Percentiles rank a stretch among this genome's conserved stretches.
phyloP scores from a whole-genome alignment of 2,113 vertebrate genomes.

The Seriola dumerili region DNA sequence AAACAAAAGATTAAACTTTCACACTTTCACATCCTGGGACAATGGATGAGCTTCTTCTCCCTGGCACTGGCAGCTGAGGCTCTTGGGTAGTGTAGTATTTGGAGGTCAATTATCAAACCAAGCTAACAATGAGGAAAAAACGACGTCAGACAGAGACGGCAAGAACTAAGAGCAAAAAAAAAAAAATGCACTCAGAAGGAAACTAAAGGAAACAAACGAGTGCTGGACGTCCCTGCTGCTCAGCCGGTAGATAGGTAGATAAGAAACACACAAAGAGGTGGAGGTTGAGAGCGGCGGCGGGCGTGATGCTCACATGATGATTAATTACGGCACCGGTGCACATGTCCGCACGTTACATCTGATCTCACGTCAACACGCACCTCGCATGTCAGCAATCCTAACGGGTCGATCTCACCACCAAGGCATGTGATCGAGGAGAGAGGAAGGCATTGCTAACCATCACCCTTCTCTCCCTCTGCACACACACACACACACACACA shows the following conservation, averaged over 20 bases:
- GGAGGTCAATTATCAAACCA: too few species aligned
- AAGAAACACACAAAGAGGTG: neutral
- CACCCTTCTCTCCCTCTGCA: neutral
- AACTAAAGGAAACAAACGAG: too few species aligned
- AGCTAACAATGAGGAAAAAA: neutral
- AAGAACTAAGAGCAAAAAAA: too few species aligned
- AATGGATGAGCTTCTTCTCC: neutral
- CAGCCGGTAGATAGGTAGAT: too few species aligned
- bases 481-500: constrained; percentile 36
- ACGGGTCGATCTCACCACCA: constrained; percentile 45
- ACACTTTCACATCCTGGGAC: too few species aligned
- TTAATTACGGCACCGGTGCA: constrained; percentile 37
- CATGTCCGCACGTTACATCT: constrained; percentile 38
- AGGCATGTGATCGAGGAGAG: constrained; percentile 39
- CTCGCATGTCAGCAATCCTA: constrained; percentile 39
- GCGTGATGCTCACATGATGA: constrained; percentile 20
- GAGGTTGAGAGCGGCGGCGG: neutral
- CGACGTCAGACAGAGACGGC: too few species aligned
- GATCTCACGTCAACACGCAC: constrained; percentile 32
- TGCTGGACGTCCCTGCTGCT: too few species aligned
- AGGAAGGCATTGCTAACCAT: neutral
- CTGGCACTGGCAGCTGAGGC: neutral
- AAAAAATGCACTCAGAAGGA: too few species aligned
- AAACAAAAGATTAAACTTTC: too few species aligned
- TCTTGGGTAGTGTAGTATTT: neutral